phyloP scores from a whole-genome alignment of 2,113 vertebrate genomes.

The Dinomys branickii region DNA sequence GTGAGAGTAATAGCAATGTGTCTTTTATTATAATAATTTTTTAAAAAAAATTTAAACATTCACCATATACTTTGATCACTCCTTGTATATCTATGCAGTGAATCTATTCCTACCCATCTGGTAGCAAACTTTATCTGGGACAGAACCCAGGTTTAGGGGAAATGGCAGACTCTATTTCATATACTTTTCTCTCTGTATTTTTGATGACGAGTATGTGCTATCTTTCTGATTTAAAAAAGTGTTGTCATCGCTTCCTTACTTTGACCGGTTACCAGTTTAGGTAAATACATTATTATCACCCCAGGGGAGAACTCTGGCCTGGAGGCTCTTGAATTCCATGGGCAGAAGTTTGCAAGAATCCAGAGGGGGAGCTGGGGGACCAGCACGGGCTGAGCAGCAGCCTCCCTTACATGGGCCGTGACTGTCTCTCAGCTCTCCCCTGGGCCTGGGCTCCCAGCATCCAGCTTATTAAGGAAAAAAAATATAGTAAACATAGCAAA shows the following conservation, averaged over 20 bases:
- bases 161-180: not conserved
- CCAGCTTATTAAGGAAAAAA: conserved; percentile 43
- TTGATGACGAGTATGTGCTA: not conserved
- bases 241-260: not conserved
- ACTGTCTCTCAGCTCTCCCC: not conserved
- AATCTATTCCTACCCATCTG: too few species aligned
- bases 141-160: not conserved
- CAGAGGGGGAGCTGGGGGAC: not conserved
- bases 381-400: not conserved
- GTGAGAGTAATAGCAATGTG: not conserved
- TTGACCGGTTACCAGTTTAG: not conserved
- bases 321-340: not conserved
- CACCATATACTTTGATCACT: not conserved
- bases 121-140: not conserved
- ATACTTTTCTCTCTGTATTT: not conserved
- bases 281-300: not conserved
- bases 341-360: not conserved
- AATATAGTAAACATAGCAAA: conserved; percentile 28
- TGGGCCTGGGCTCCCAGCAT: not conserved
- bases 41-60: not conserved
- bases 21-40: not conserved
- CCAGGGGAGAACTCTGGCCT: not conserved
- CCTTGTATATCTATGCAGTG: not conserved
- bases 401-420: not conserved
- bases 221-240: not conserved